Evolutionary conservation across 2,113 vertebrate species (phyloP), one percentile per base, ranked within the genome.

Genomic region (Tetrax tetrax): DNA sequence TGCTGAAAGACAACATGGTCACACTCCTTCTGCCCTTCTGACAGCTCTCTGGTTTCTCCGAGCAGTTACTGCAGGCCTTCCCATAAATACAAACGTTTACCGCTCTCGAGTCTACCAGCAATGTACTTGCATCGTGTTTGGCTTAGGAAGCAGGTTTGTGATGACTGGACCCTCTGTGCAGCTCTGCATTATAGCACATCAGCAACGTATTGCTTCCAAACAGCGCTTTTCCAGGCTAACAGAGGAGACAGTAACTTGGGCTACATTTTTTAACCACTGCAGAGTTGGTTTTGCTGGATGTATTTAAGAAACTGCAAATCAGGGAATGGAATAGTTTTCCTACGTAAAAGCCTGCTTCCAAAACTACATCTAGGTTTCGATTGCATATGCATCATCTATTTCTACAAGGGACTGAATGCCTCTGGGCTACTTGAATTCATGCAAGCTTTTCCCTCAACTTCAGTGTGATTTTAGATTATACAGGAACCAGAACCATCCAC

Each of bases 1-100:
- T 98, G 98, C 99, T 99, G 97, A 59, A 97, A 97, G 66, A 96
- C 66, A 94, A 50, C 37, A 80, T 4, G 22, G 48, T 60, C 19
- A 91, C 14, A 8, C 9, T 53, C n/a, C 11, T 61, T 23, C 47
- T 70, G 7, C 29, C 27, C 45, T 64, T 68, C 22, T 53, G 54
- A 23, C 35, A 70, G 45, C 47, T 28, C 11, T 29, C 23, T 37
- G 23, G 56, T 64, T 38, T 43, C 69, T 54, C 61, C 4, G 11
- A 60, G 31, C 59, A 16, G 5, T 41, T 59, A 16, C 43, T 51
- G 47, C 47, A 68, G 35, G 28, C 20, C 21, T 33, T 38, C 41
- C 83, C 87, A 4, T 31, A 71, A 37, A 28, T 13, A 18, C 27
- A 45, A 59, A 31, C 4, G 19, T 10, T 51, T 68, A 25, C 38